Base-by-base conservation (phyloP, 2,797 vertebrate genomes). In the Notolepis coatsorum region DNA sequence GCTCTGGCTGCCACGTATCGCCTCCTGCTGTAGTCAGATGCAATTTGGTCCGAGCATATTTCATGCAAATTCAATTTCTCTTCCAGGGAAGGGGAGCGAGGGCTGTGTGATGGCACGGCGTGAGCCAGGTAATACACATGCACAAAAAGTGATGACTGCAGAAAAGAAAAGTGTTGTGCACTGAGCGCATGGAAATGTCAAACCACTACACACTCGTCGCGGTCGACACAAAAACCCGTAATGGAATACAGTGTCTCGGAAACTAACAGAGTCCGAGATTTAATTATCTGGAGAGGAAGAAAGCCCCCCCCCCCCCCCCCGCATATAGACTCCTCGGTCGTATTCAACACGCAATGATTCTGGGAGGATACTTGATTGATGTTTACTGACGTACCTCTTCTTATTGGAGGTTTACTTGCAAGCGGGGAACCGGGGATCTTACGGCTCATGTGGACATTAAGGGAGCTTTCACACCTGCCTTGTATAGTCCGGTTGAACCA, bases 11-110 rank as follows among this genome's bases (percentile, higher is more conserved):
- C 88, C 80, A 86, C 80, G 72, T 85, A 90, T 88, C 88, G 89
- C 89, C 88, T 92, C 85, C 86, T 92, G 84, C 70, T 87, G 80
- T 82, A 91, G 89, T 91, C 90, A 87, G 90, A 91, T 90, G 90
- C 89, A 91, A 92, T 92, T 91, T 91, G 84, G 88, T 84, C 79
- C 66, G 80, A 85, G 88, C 90, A 91, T 92, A 92, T 92, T 92
- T 92, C 90, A 93, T 91, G 89, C 89, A 92, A 93, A 93, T 92
- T 91, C 84, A 91, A 93, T 93, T 92, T 92, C 88, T 90, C 87
- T 91, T 89, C 85, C 79, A 77, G 86, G 88, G 86, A 81, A 84
- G 18, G 71, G 81, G 71, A 75, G 64, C 77, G 79, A 70, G 65
- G 83, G 47, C 79, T 78, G 80, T 74, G 68, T 80, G 87, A 81